These are phyloP conservation scores for Chaetorhynchus papuensis DNA, from an alignment of 2,113 vertebrate species.

Conservation along the genomic window DNA sequence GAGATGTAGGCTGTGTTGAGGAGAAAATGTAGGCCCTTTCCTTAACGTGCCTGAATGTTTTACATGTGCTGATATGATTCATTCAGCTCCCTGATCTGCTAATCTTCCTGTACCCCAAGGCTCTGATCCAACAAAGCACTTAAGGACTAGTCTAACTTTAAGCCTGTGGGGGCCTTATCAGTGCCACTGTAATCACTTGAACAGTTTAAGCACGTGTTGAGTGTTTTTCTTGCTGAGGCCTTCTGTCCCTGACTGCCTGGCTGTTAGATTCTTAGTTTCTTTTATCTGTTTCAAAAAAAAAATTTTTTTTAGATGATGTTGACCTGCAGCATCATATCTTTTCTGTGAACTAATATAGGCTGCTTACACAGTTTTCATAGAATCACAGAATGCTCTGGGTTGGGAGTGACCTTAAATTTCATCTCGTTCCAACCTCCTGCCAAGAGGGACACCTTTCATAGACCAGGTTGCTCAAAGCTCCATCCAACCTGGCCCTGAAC, in stretches of 20 bases:
- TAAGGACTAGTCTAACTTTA: background rate
- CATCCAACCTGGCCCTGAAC: background rate
- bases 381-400: background rate
- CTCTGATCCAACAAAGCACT: slow-evolving; percentile 10
- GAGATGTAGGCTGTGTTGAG: background rate
- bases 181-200: background rate
- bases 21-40: background rate
- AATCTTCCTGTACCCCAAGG: background rate
- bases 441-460: background rate
- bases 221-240: background rate
- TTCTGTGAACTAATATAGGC: background rate
- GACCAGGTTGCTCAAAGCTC: background rate
- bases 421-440: background rate
- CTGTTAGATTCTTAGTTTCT: background rate
- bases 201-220: background rate
- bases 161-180: background rate
- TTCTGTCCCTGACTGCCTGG: background rate
- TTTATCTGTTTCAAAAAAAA: background rate
- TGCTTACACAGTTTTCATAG: background rate
- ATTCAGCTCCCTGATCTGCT: background rate
- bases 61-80: background rate
- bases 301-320: background rate
- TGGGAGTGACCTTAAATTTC: background rate
- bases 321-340: background rate
- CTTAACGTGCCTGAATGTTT: background rate